Conservation (phyloP, 1,140 invertebrate species). For the Sitodiplosis mosellana region DNA sequence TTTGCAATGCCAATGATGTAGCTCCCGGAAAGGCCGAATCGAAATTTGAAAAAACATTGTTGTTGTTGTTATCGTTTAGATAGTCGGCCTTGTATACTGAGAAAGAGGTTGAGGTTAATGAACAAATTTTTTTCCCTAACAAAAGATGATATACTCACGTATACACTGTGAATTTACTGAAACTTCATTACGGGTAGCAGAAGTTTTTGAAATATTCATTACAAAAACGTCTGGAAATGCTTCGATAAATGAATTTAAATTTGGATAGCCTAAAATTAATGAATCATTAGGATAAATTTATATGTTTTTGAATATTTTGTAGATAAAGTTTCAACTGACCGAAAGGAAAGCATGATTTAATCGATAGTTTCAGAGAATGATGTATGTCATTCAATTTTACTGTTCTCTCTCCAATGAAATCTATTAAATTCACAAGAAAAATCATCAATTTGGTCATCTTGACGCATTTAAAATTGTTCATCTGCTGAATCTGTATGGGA, state of each 20-base stretch:
- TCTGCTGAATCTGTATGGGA: slow-evolving; percentile 5
- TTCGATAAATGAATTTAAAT: slow-evolving; percentile 28
- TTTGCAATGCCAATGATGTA: neutral
- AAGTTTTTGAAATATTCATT: slow-evolving; percentile 5
- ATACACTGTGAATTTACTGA: slow-evolving; percentile 11
- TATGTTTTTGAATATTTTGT: neutral
- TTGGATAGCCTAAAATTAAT: slow-evolving; percentile 28
- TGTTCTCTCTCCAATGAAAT: slow-evolving; percentile 13
- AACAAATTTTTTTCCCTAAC: neutral
- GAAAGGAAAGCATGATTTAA: slow-evolving; percentile 1
- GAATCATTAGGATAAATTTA: neutral
- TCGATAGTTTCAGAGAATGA: neutral
- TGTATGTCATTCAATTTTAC: slow-evolving; percentile 17
- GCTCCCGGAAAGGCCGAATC: neutral
- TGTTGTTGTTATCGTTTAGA: neutral
- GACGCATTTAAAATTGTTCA: slow-evolving; percentile 11
- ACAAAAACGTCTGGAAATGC: slow-evolving; percentile 31
- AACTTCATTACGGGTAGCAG: slow-evolving; percentile 12
- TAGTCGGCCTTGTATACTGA: neutral
- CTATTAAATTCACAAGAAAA: slow-evolving; percentile 15
- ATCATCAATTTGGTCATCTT: slow-evolving; percentile 16
- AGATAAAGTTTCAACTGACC: neutral
- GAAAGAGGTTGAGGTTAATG: neutral
- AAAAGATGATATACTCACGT: neutral
- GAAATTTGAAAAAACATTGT: neutral